Percentiles rank a stretch among this genome's conserved stretches.
Evolutionary conservation across 2,113 vertebrate genomes (phyloP).

Genomic region (Pteronura brasiliensis): DNA sequence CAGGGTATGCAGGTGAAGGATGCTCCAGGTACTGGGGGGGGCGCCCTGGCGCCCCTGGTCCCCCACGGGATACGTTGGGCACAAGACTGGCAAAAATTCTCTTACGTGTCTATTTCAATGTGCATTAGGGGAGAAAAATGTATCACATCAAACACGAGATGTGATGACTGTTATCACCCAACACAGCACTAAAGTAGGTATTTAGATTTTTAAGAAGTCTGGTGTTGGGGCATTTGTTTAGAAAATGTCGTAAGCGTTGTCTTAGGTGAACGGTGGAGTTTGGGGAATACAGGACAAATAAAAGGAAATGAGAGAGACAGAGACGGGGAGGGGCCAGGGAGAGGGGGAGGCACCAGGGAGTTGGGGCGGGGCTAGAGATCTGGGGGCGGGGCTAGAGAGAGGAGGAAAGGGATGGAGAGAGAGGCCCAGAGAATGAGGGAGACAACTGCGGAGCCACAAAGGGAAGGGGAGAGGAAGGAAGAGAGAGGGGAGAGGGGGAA

Average conservation of each 20-base stretch:
- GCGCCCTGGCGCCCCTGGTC: fast-evolving
- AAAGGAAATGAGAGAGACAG: no score
- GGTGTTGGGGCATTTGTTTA: background rate
- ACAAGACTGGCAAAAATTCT: background rate
- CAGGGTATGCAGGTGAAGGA: background rate
- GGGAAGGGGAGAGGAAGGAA: no score
- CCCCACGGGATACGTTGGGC: background rate
- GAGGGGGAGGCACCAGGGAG: background rate
- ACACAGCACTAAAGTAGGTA: background rate
- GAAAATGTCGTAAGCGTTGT: background rate
- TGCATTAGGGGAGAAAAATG: background rate
- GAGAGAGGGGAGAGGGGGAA: background rate
- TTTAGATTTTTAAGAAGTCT: background rate
- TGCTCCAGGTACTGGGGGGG: background rate
- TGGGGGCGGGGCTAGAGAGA: background rate
- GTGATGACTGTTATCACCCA: background rate
- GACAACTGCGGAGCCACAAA: background rate
- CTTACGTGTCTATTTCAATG: background rate
- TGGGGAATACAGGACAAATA: background rate
- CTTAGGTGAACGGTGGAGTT: background rate
- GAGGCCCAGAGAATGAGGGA: background rate
- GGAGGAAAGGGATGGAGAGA: background rate
- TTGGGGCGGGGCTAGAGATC: background rate
- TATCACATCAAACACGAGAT: background rate
- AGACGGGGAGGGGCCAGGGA: background rate